These are phyloP conservation scores for Otis tarda DNA, from an alignment of 2,113 vertebrate genomes.

Conservation along the genomic window DNA sequence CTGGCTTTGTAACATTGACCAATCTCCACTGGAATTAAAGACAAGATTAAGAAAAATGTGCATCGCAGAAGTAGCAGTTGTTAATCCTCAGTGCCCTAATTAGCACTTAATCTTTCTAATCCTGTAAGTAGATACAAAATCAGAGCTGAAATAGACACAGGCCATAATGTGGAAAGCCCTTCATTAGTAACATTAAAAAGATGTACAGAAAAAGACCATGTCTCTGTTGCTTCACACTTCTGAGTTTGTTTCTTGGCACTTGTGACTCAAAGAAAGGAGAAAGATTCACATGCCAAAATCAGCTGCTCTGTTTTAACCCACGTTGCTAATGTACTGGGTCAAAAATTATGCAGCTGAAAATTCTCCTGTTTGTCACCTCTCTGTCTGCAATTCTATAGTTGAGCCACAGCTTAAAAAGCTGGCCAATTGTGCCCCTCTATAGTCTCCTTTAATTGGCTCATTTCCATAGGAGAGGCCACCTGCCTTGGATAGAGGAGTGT, in stretches of 20 bases:
- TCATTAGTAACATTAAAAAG: constrained; percentile 17
- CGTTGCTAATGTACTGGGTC: not conserved
- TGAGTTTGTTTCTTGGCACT: constrained; percentile 13
- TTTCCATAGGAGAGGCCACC: constrained; percentile 45
- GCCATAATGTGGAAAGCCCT: not conserved
- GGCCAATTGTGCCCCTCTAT: not conserved
- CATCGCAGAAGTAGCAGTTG: constrained; percentile 22
- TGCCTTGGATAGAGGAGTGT: not conserved
- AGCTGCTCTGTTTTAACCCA: not conserved
- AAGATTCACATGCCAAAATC: not conserved
- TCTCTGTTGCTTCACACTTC: constrained; percentile 2
- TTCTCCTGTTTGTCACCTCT: constrained; percentile 7
- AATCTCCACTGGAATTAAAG: constrained; percentile 29
- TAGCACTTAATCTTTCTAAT: constrained; percentile 53
- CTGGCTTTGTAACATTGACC: constrained; percentile 21
- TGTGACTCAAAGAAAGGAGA: not conserved
- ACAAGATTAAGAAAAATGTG: constrained; percentile 52
- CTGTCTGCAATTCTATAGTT: not conserved
- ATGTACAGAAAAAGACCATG: not conserved
- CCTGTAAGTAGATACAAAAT: constrained; percentile 50
- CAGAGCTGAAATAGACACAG: constrained; percentile 16
- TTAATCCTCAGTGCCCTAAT: constrained; percentile 34
- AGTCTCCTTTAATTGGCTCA: constrained; percentile 41
- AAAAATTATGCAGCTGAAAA: constrained; percentile 27
- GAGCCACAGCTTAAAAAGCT: not conserved